Evolutionary conservation across 1,140 invertebrate species (phyloP).

Genomic region (Bemisia tabaci): DNA sequence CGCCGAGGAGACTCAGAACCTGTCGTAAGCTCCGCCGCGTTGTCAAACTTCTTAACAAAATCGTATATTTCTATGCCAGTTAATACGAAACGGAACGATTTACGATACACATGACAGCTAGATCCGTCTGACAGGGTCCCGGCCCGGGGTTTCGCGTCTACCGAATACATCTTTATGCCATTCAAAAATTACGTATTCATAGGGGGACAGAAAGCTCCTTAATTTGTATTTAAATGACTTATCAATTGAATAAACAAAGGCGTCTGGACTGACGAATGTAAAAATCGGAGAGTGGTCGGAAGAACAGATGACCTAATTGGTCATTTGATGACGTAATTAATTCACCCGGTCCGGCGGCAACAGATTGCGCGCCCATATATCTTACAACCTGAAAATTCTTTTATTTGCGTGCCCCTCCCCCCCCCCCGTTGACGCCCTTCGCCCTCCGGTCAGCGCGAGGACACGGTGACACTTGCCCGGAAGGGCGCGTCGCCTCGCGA

Average conservation of each 20-base stretch:
- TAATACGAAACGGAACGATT: too few species aligned
- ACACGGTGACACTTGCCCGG: too few species aligned
- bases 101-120: too few species aligned
- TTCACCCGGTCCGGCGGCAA: not conserved
- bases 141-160: too few species aligned
- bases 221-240: not conserved
- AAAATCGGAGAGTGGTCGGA: not conserved
- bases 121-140: too few species aligned
- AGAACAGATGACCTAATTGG: not conserved
- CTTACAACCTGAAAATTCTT: not conserved
- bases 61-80: too few species aligned
- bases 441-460: not conserved
- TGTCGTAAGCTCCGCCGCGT: too few species aligned
- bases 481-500: too few species aligned
- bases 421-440: not conserved
- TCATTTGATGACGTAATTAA: not conserved
- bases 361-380: not conserved
- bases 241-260: not conserved
- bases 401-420: too few species aligned
- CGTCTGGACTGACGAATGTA: not conserved
- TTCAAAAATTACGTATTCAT: not conserved
- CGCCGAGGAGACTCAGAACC: too few species aligned
- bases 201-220: not conserved
- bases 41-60: too few species aligned
- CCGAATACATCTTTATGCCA: too few species aligned